Evolutionary conservation across 2,797 vertebrate genomes (phyloP).

Genomic region (Typhlichthys subterraneus): DNA sequence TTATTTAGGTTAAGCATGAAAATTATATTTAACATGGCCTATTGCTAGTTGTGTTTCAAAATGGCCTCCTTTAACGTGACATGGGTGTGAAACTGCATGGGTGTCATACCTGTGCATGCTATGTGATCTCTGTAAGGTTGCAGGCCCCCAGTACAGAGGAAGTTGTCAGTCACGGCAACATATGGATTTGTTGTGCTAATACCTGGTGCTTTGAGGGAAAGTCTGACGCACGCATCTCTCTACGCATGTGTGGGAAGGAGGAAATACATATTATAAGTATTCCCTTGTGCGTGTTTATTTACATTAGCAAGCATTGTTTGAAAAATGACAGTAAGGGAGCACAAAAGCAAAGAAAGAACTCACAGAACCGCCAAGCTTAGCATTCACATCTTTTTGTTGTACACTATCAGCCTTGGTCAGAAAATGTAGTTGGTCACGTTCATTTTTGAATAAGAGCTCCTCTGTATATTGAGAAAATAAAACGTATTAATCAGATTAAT

Average conservation of each 20-base stretch:
- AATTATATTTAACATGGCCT: no score
- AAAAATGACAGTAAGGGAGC: background rate
- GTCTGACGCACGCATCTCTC: slow-evolving; percentile 54
- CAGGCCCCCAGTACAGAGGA: slow-evolving; percentile 64
- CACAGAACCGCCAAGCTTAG: slow-evolving; percentile 52
- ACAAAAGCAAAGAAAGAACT: slow-evolving; percentile 23
- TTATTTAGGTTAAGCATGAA: no score
- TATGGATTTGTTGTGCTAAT: slow-evolving; percentile 17
- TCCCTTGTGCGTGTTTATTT: background rate
- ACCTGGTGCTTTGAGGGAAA: slow-evolving; percentile 30
- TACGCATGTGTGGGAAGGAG: slow-evolving; percentile 16
- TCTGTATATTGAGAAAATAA: slow-evolving; percentile 44
- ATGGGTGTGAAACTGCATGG: background rate
- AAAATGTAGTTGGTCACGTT: slow-evolving; percentile 47
- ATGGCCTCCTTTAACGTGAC: background rate
- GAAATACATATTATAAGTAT: background rate
- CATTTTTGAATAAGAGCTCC: slow-evolving; percentile 35
- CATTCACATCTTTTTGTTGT: slow-evolving; percentile 26
- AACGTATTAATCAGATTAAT: background rate
- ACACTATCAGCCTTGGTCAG: background rate
- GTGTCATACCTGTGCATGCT: slow-evolving; percentile 55
- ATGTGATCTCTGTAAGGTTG: slow-evolving; percentile 29
- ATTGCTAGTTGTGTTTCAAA: no score
- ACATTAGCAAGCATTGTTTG: background rate
- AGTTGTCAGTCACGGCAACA: slow-evolving; percentile 61